Evolutionary conservation across 2,113 vertebrate species (phyloP), one percentile per base, ranked within the genome.

Genomic region (Maccullochella peelii): DNA sequence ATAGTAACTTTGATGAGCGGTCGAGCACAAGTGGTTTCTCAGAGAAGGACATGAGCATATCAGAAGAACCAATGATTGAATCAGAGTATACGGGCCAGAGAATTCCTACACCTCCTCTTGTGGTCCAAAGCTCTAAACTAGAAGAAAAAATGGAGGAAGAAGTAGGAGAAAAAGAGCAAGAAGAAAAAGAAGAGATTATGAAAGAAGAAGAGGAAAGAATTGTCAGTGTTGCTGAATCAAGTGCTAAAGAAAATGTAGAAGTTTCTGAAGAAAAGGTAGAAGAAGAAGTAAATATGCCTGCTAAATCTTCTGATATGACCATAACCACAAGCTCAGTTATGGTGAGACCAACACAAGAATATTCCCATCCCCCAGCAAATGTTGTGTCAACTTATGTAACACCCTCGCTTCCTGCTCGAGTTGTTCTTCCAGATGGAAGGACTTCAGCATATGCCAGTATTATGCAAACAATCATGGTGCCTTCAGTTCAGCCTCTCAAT

Each of bases 361-460:
- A 86, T 77, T n/a, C 88, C 55, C 84, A 30, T n/a, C 8, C 81
- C 11, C 62, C 90, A 30, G 79, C 74, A 68, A 88, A 66, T 77
- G 87, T 91, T 25, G 25, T 82, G 23, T 83, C 94, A 67, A 76
- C 92, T 2, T 91, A 83, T 74, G 70, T 86, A 23, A 62, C 93
- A 54, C 90, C 94, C 10, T 86, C 93, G 0, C 77, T 72, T 77
- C 84, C 94, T 42, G 25, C 90, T 44, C 84, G 69, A 58, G 94
- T 94, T n/a, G 89, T 95, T 82, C 94, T 96, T 77, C 94, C 96
- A 79, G 95, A 95, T 89, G 95, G 95, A 55, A 93, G 94, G 62
- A 93, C 89, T 21, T 96, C 96, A 63, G 95, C 98, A 33, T 99
- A 99, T 7, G 97, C 98, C 38, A 97, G 96, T 85, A 97, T 97